These are phyloP conservation scores for Eublepharis macularius DNA, from an alignment of 2,113 vertebrate genomes.

Conservation along the genomic window DNA sequence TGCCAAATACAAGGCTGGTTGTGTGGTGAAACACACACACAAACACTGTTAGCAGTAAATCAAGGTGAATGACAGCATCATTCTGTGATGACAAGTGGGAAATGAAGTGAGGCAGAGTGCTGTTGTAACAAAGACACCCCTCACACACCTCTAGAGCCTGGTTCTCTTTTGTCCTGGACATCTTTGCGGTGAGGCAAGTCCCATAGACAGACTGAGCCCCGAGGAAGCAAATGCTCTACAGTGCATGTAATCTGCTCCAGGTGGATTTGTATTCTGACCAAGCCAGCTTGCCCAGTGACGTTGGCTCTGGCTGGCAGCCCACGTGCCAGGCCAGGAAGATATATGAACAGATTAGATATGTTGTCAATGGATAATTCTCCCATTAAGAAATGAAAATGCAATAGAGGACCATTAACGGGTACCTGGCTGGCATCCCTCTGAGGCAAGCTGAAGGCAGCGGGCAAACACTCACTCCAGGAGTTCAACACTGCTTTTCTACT, in stretches of 20 bases:
- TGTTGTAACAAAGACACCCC: not conserved
- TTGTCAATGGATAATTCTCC: slow-evolving; percentile 65
- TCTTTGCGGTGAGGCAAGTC: not conserved
- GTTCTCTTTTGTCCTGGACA: not conserved
- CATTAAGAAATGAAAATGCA: slow-evolving; percentile 72
- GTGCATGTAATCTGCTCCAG: slow-evolving; percentile 14
- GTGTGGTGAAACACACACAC: not conserved
- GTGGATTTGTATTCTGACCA: slow-evolving; percentile 63
- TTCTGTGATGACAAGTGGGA: not conserved
- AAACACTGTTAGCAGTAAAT: not conserved
- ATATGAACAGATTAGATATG: slow-evolving; percentile 66
- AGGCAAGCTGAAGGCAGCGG: not conserved
- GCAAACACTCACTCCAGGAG: not conserved
- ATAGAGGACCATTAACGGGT: slow-evolving; percentile 68
- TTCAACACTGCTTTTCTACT: not conserved
- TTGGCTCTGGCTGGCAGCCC: slow-evolving; percentile 64
- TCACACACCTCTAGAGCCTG: not conserved
- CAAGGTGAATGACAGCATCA: not conserved
- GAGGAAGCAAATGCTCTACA: not conserved
- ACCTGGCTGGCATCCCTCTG: slow-evolving; percentile 57
- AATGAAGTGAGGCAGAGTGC: not conserved
- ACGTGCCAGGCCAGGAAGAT: slow-evolving; percentile 60
- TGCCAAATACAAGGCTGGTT: not conserved
- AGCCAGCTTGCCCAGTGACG: slow-evolving; percentile 53
- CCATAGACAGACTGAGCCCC: too few species aligned